These are phyloP conservation scores for Austrolebias charrua DNA, from an alignment of 2,797 vertebrate genomes.

Conservation along the genomic window DNA sequence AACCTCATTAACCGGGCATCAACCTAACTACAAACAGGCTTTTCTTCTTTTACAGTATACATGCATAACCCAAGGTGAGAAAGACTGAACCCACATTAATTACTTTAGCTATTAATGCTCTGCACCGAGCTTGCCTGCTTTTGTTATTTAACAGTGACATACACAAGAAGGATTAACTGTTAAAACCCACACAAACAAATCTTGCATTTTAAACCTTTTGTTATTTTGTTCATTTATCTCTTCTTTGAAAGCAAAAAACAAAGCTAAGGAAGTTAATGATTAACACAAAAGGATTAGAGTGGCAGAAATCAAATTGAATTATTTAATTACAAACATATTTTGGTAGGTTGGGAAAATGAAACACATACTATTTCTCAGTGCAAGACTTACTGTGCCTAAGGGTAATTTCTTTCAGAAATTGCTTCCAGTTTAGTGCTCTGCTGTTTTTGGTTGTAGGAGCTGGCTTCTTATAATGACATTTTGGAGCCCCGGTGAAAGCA, in stretches of 20 bases:
- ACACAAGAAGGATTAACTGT: background rate
- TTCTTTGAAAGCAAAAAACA: background rate
- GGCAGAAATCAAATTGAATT: background rate
- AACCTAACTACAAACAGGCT: constrained; percentile 25
- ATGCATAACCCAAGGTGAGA: constrained; percentile 29
- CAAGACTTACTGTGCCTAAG: background rate
- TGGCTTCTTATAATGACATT: background rate
- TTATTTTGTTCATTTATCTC: background rate
- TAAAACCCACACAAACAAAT: background rate
- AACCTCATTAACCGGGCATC: constrained; percentile 64
- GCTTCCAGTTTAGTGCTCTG: background rate
- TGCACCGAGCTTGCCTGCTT: background rate
- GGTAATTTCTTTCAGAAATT: background rate
- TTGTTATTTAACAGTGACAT: constrained; percentile 19
- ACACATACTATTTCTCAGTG: background rate
- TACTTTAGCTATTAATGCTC: constrained; percentile 44
- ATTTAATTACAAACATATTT: constrained; percentile 17
- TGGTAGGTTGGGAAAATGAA: background rate
- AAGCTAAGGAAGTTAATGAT: constrained; percentile 3
- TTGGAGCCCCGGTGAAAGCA: background rate
- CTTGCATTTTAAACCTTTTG: background rate
- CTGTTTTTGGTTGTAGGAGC: background rate
- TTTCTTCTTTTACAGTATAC: constrained; percentile 19
- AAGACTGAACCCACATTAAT: constrained; percentile 42
- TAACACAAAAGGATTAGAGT: constrained; percentile 15